Conservation (phyloP, 1,140 invertebrate genomes). For the Cydia amplana region DNA sequence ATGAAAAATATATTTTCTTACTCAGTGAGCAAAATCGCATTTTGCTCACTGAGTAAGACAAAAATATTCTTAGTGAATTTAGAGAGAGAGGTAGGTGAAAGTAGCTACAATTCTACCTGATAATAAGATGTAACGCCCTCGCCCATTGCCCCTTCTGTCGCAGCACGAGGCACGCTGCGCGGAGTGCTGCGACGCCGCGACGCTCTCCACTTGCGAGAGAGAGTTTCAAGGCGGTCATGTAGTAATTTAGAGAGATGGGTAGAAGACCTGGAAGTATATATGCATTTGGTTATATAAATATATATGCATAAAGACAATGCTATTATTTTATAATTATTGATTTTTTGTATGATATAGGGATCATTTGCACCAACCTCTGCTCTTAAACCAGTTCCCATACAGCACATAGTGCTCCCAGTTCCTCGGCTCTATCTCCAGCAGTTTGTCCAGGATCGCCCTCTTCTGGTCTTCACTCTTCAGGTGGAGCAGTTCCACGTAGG, state of each 20-base stretch:
- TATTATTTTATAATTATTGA: too few relatives aligned
- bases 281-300: not conserved
- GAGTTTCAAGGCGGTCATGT: constrained; percentile 80
- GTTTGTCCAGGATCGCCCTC: constrained; percentile 77
- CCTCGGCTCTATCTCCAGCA: constrained; percentile 82
- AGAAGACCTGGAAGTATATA: constrained; percentile 68
- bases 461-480: constrained; percentile 80
- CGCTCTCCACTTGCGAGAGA: constrained; percentile 54
- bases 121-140: constrained; percentile 79
- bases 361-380: constrained; percentile 78
- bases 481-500: constrained; percentile 84
- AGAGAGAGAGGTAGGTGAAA: too few relatives aligned
- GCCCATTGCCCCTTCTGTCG: constrained; percentile 82
- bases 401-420: constrained; percentile 84
- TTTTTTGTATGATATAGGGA: too few relatives aligned
- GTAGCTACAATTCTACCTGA: not conserved
- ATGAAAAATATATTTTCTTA: too few relatives aligned
- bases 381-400: constrained; percentile 84
- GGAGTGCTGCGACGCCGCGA: constrained; percentile 70
- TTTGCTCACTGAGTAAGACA: too few relatives aligned
- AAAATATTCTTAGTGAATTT: too few relatives aligned
- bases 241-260: constrained; percentile 79
- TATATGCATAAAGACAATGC: too few relatives aligned
- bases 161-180: constrained; percentile 81
- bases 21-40: too few relatives aligned